A percentile compares a stretch with the other conserved stretches of the same genome.
These are phyloP conservation scores for Nyleta sp. DNA, from an alignment of 2,888 invertebrate species.

Conservation along the genomic window DNA sequence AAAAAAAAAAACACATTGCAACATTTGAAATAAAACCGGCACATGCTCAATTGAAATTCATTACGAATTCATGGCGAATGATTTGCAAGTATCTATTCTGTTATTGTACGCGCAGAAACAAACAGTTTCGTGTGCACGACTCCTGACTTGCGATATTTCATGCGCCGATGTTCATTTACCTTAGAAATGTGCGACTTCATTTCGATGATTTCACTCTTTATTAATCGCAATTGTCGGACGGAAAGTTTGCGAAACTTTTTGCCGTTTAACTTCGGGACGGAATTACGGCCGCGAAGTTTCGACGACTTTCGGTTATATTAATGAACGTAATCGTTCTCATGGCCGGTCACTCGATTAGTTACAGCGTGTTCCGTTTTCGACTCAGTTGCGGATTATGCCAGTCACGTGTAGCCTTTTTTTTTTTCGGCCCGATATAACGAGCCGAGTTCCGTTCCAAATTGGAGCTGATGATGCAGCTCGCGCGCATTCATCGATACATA, in stretches of 20 bases:
- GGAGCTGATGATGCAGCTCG: conserved; percentile 58
- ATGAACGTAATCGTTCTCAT: conserved; percentile 37
- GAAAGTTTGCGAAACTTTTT: conserved; percentile 29
- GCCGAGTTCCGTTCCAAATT: conserved; percentile 63
- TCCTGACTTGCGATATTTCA: no score
- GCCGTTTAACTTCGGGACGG: conserved; percentile 5
- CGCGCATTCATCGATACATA: conserved; percentile 52
- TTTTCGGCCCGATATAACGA: conserved; percentile 51
- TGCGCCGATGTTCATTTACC: background rate
- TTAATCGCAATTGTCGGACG: conserved; percentile 26
- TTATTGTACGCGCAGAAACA: no score
- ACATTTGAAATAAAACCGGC: no score
- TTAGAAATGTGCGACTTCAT: background rate
- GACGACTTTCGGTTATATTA: conserved; percentile 30
- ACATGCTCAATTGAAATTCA: no score
- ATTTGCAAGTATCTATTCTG: no score
- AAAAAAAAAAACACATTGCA: no score
- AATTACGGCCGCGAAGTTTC: conserved; percentile 24
- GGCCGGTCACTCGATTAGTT: conserved; percentile 39
- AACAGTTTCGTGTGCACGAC: no score
- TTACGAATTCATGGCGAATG: no score
- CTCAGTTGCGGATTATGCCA: conserved; percentile 33
- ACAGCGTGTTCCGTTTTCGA: conserved; percentile 15
- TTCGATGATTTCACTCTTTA: conserved; percentile 16
- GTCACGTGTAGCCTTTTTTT: conserved; percentile 43